Conservation (phyloP, 92 coral and sea anemone genomes). For the Chrysogorgia sp. region DNA sequence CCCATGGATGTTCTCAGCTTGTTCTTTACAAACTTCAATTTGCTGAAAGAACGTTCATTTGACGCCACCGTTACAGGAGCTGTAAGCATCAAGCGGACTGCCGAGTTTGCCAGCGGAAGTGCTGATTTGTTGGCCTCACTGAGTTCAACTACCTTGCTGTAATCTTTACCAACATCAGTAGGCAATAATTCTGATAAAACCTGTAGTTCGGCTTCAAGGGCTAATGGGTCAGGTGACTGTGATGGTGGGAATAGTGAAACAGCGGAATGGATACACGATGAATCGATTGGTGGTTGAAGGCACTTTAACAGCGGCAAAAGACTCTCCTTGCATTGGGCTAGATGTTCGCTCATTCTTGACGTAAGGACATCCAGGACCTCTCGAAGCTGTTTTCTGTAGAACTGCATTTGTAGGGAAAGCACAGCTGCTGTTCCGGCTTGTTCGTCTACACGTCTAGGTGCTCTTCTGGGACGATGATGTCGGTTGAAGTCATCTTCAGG, state of each 20-base stretch:
- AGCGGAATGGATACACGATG: conserved; percentile 1
- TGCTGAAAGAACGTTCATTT: conserved; percentile 37
- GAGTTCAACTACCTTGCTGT: conserved; percentile 27
- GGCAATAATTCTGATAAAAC: conserved; percentile 20
- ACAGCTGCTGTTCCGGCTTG: conserved; percentile 11
- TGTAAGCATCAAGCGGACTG: too few species aligned
- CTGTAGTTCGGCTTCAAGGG: conserved; percentile 30
- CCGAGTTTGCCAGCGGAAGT: conserved; percentile 23
- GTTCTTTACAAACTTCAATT: too few species aligned
- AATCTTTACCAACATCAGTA: conserved; percentile 1
- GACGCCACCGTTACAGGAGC: conserved; percentile 29
- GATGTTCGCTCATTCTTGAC: conserved; percentile 30
- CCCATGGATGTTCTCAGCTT: too few species aligned
- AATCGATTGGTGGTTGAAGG: conserved; percentile 15
- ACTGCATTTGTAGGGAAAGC: not conserved
- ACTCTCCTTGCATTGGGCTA: conserved; percentile 22
- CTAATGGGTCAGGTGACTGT: conserved; percentile 24
- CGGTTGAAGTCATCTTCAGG: conserved; percentile 22
- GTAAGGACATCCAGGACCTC: conserved; percentile 27
- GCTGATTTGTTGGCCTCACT: conserved; percentile 23
- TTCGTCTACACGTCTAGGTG: conserved; percentile 28
- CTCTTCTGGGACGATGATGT: conserved; percentile 24
- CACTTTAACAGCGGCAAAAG: conserved; percentile 27
- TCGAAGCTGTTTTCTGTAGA: conserved; percentile 21
- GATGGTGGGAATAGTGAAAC: conserved; percentile 14